Base-by-base conservation (phyloP, 2,797 vertebrate species). In the Amblyraja radiata region DNA sequence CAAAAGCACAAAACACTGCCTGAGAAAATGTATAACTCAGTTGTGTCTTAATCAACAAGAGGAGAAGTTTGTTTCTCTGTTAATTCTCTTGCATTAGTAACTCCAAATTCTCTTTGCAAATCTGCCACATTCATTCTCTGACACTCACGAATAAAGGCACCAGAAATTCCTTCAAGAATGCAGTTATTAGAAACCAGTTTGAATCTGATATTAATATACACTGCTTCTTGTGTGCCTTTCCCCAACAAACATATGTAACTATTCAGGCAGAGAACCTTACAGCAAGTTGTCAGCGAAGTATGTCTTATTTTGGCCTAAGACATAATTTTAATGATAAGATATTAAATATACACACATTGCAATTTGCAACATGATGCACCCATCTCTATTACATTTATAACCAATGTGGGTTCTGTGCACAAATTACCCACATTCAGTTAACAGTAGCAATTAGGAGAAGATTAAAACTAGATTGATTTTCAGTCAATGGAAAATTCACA, bases 381-480 rank as follows among this genome's bases (percentile, higher is more conserved):
- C n/a, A 25, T 61, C 14, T 68, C 84, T 32, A 88, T 88, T 88
- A 36, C 84, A 88, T 18, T 68, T 88, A 1, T n/a, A 83, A 61
- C 81, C 25, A 84, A 13, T 88, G 9, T 68, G 61, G 65, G 65
- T 68, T 88, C 63, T 36, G 63, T 68, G 61, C 61, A 88, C 61
- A 68, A 78, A 68, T 68, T 88, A 68, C 65, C 84, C n/a, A 88
- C 63, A 88, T 88, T 88, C 63, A 68, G 84, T 88, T 88, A 86
- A 86, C 83, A 86, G 83, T n/a, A 68, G 61, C 84, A 88, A 88
- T 88, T 88, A 88, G 84, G 68, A 76, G 90, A 92, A 92, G 68
- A 76, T 92, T 92, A 76, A 76, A 92, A 92, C 90, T 74, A 91
- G 90, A 91, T 73, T 54, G 39, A 92, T 92, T 92, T 92, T 74